Evolutionary conservation across 2,888 invertebrate species (phyloP), one percentile per base, ranked within the genome.

Genomic region (Criorhina ranunculi): DNA sequence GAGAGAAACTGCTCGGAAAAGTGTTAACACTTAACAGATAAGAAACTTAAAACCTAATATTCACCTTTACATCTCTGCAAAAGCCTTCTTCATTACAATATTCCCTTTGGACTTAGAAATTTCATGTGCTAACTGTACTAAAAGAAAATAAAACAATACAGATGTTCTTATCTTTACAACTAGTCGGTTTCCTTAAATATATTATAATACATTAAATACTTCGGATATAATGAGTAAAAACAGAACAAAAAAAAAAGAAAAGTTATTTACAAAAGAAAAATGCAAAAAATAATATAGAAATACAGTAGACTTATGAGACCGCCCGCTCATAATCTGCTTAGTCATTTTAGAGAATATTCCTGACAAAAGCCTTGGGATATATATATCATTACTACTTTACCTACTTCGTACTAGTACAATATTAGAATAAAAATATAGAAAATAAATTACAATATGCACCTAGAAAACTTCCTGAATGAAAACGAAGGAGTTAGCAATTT

Each of bases 371-470:
- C 59, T 7, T 31, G 40, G 40, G 37, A 46, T 40, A 53, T 51
- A 57, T 33, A 46, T 31, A 55, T 66, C 31, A 51, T 31, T 69
- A 60, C n/a, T 12, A 8, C 29, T 51, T 53, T 44, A 62, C 60
- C 59, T 53, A 46, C 12, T 64, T 66, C 55, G 40, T 49, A 42
- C 53, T 66, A 69, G n/a, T 59, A 42, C 35, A 35, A 49, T 78
- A 51, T 35, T 44, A 51, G 66, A 60, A 35, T 72, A 83, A 49
- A 33, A 79, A 77, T 53, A 55, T 53, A 80, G 49, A 85, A 79
- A 62, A 85, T 76, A 85, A 76, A 70, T 85, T 80, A 85, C 75
- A 85, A 53, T 75, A 80, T 80, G 85, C 75, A 80, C 70, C 70
- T 80, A 85, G 33, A 55, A 64, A 80, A 64, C 64, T 75, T 75